Evolutionary conservation across 2,113 vertebrate species (phyloP).

Genomic region (Sinocyclocheilus maitianheensis): DNA sequence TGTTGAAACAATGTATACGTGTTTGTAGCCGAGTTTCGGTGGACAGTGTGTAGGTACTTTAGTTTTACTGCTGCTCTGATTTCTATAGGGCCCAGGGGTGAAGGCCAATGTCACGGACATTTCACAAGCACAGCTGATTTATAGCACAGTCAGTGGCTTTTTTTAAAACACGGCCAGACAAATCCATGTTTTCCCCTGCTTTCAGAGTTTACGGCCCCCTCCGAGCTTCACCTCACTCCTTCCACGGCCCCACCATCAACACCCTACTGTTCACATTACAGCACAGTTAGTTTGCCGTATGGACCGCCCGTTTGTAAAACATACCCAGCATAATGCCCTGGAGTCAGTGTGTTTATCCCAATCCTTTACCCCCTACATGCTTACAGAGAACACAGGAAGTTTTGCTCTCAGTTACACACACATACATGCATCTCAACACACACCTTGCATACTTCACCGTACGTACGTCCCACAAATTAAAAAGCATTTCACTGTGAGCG

Average conservation of each 20-base stretch:
- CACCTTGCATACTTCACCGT: constrained; percentile 5
- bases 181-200: constrained; percentile 64
- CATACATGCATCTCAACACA: neutral
- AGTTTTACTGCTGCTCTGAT: constrained; percentile 60
- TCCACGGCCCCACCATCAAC: constrained; percentile 53
- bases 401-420: constrained; percentile 65
- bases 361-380: constrained; percentile 65
- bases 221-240: constrained; percentile 51
- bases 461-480: neutral
- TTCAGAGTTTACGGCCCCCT: constrained; percentile 55
- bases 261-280: constrained; percentile 70
- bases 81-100: constrained; percentile 64
- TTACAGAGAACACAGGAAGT: constrained; percentile 41
- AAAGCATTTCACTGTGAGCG: constrained; percentile 47
- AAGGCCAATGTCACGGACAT: constrained; percentile 67
- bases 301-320: constrained; percentile 71
- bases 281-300: constrained; percentile 74
- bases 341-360: constrained; percentile 75
- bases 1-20: constrained; percentile 5
- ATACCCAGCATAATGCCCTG: constrained; percentile 68
- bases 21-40: neutral
- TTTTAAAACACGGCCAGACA: constrained; percentile 64
- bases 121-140: constrained; percentile 70
- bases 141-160: constrained; percentile 69
- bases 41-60: constrained; percentile 49